phyloP scores from a whole-genome alignment of 2,797 vertebrate genomes.

The Peromyscus melanophrys region DNA sequence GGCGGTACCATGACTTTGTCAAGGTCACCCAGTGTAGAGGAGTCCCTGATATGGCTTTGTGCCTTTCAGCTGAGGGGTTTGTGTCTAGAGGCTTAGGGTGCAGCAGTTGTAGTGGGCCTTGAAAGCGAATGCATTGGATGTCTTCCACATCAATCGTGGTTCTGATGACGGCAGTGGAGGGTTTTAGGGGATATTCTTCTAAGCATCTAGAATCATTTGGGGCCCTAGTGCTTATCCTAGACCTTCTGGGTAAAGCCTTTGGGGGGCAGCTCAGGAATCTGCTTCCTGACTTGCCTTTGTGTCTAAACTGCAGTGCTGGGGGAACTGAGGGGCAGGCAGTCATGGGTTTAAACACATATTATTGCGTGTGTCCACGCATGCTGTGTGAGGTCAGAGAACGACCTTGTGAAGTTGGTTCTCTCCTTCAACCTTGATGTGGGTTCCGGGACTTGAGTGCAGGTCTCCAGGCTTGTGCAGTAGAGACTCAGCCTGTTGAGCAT shows the following conservation, averaged over 20 bases:
- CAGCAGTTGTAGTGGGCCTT: background rate
- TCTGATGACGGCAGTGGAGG: background rate
- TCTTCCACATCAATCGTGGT: constrained; percentile 5
- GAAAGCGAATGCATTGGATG: no score
- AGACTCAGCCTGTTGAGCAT: background rate
- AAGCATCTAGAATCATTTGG: background rate
- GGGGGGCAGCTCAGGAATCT: background rate
- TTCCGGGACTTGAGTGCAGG: background rate
- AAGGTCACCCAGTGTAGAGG: background rate
- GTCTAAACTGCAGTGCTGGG: background rate
- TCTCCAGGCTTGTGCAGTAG: background rate
- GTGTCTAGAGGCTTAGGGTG: background rate
- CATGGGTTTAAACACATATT: background rate
- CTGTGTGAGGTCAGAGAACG: background rate
- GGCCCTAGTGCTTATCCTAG: background rate
- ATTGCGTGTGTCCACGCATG: background rate
- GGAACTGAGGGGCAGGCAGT: background rate
- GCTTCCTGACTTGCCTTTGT: background rate
- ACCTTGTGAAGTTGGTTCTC: background rate
- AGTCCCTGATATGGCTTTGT: background rate
- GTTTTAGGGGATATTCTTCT: background rate
- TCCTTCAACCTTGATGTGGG: no score
- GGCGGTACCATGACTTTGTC: background rate
- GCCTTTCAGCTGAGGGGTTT: background rate
- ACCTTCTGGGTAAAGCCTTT: background rate